Conservation (phyloP, 1,140 invertebrate species). For the Samia ricini region DNA sequence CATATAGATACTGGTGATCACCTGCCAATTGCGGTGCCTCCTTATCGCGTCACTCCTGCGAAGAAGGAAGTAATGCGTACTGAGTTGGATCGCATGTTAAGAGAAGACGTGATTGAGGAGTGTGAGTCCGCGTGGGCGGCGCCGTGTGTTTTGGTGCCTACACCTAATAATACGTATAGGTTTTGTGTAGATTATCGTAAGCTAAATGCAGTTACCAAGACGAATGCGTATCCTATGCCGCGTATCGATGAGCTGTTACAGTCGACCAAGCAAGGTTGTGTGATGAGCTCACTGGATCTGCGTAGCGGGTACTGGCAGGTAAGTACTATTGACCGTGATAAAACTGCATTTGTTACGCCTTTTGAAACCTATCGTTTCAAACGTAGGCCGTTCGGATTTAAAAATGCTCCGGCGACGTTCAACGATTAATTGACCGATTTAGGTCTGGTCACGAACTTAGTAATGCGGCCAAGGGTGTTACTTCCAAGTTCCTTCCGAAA, state of each 20-base stretch:
- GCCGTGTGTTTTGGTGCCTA: slow-evolving; percentile 73
- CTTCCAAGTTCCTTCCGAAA: slow-evolving; percentile 27
- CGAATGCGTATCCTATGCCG: slow-evolving; percentile 70
- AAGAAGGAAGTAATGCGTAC: not conserved
- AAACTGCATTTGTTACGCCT: slow-evolving; percentile 69
- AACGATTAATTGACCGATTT: slow-evolving; percentile 56
- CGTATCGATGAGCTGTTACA: slow-evolving; percentile 71
- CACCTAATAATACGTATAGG: slow-evolving; percentile 41
- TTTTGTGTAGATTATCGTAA: slow-evolving; percentile 51
- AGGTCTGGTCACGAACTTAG: slow-evolving; percentile 26
- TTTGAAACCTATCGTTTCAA: slow-evolving; percentile 54
- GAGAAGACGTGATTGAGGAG: slow-evolving; percentile 52
- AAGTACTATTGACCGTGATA: slow-evolving; percentile 39
- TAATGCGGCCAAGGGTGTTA: slow-evolving; percentile 22
- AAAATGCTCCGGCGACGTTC: slow-evolving; percentile 54
- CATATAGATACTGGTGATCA: slow-evolving; percentile 26
- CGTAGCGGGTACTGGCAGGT: slow-evolving; percentile 67
- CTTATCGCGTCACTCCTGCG: slow-evolving; percentile 7
- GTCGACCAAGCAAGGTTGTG: slow-evolving; percentile 38
- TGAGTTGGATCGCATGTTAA: not conserved
- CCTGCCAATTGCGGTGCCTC: not conserved
- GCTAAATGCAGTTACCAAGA: slow-evolving; percentile 17
- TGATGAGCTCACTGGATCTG: slow-evolving; percentile 70
- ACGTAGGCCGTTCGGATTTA: slow-evolving; percentile 60
- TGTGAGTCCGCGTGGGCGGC: slow-evolving; percentile 65